These are phyloP conservation scores for Drosophila falleni DNA, from an alignment of 2,888 invertebrate species.

Conservation along the genomic window DNA sequence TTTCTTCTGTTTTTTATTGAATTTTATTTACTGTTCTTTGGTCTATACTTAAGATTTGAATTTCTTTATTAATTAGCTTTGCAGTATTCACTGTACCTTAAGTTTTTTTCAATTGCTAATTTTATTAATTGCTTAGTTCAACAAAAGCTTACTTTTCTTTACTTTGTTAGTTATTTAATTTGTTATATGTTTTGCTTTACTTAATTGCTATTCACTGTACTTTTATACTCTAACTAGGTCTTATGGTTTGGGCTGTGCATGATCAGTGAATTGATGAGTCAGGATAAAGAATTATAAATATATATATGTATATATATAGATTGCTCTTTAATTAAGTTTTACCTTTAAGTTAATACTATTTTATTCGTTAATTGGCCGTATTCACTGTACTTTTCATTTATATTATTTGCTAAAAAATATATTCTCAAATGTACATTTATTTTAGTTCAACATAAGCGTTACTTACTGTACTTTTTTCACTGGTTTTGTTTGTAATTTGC, in stretches of 20 bases:
- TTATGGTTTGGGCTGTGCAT: no score
- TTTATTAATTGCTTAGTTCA: not conserved
- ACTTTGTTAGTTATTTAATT: no score
- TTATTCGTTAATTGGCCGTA: not conserved
- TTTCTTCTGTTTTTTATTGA: no score
- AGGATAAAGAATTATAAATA: no score
- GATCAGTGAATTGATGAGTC: no score
- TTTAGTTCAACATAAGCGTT: not conserved
- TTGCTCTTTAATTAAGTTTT: not conserved
- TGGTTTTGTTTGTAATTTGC: slow-evolving; percentile 39
- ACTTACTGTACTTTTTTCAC: slow-evolving; percentile 13
- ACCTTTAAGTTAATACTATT: not conserved
- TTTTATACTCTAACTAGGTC: no score
- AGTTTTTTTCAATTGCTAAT: not conserved
- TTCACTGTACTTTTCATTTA: slow-evolving; percentile 14
- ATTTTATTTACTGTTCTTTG: no score
- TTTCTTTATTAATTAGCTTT: not conserved
- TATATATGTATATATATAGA: no score
- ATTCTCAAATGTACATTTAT: not conserved
- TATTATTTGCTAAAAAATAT: no score
- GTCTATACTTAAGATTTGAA: no score
- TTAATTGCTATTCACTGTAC: no score
- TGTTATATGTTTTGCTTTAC: no score
- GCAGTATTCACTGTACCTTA: not conserved
- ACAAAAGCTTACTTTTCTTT: slow-evolving; percentile 7